Evolutionary conservation across 2,113 vertebrate genomes (phyloP).

Genomic region (Poeciliopsis prolifica): DNA sequence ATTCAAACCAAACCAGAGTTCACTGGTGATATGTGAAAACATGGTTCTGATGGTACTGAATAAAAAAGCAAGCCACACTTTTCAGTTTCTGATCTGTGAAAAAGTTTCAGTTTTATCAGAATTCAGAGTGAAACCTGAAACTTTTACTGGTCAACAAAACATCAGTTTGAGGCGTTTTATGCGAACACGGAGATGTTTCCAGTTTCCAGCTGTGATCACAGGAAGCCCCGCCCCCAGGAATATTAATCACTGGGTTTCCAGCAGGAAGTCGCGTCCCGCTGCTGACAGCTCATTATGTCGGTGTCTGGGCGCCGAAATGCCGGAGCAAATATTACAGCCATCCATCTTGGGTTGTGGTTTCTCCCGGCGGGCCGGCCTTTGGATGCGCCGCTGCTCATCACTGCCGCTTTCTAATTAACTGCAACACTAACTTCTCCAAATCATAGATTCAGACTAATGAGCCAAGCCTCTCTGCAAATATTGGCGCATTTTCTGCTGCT

Average conservation of each 20-base stretch:
- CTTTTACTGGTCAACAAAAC: not conserved
- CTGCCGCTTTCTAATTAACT: slow-evolving; percentile 69
- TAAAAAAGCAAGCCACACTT: not conserved
- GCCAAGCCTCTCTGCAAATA: slow-evolving; percentile 58
- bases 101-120: not conserved
- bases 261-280: slow-evolving; percentile 61
- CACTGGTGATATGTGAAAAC: not conserved
- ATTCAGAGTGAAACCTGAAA: not conserved
- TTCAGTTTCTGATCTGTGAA: not conserved
- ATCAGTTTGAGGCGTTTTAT: not conserved
- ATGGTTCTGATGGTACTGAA: not conserved
- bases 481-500: slow-evolving; percentile 48
- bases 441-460: slow-evolving; percentile 56
- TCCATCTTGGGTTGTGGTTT: slow-evolving; percentile 24
- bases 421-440: slow-evolving; percentile 64
- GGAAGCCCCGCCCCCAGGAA: slow-evolving; percentile 43
- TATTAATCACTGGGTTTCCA: slow-evolving; percentile 45
- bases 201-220: slow-evolving; percentile 28
- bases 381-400: slow-evolving; percentile 56
- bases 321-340: slow-evolving; percentile 12
- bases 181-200: not conserved
- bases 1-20: too few species aligned
- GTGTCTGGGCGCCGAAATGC: not conserved
- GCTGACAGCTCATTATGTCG: slow-evolving; percentile 75
- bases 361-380: not conserved